phyloP scores from a whole-genome alignment of 1,140 invertebrate species.

The Orchesella cincta region DNA sequence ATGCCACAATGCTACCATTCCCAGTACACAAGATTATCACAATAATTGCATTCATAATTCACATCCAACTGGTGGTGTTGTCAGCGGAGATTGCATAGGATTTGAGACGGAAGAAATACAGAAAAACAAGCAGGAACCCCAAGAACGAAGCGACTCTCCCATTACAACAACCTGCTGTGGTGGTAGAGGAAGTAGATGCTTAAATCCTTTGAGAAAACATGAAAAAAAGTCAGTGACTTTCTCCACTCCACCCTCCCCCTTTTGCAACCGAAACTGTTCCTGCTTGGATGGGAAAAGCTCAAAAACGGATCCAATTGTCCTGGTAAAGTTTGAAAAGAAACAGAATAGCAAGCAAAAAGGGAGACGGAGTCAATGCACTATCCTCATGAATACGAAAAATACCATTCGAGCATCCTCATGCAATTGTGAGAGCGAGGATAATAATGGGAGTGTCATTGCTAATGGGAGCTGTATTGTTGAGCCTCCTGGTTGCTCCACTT shows the following conservation, averaged over 20 bases:
- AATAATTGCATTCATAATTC: no score
- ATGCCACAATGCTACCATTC: no score
- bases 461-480: no score
- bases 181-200: neutral
- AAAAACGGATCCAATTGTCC: slow-evolving; percentile 36
- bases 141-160: neutral
- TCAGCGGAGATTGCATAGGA: no score
- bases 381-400: slow-evolving; percentile 33
- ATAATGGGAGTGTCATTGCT: no score
- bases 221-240: neutral
- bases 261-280: slow-evolving; percentile 21
- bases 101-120: no score
- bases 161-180: neutral
- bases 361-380: slow-evolving; percentile 32
- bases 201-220: neutral
- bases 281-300: neutral
- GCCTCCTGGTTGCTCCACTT: no score
- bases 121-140: no score
- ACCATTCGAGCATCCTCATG: neutral
- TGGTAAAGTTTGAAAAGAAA: slow-evolving; percentile 44
- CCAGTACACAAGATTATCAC: no score
- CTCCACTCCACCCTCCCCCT: slow-evolving; percentile 19
- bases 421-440: neutral
- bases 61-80: no score
- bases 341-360: slow-evolving; percentile 2